Evolutionary conservation across 2,888 invertebrate genomes (phyloP).

Genomic region (Ecliptopera silaceata): DNA sequence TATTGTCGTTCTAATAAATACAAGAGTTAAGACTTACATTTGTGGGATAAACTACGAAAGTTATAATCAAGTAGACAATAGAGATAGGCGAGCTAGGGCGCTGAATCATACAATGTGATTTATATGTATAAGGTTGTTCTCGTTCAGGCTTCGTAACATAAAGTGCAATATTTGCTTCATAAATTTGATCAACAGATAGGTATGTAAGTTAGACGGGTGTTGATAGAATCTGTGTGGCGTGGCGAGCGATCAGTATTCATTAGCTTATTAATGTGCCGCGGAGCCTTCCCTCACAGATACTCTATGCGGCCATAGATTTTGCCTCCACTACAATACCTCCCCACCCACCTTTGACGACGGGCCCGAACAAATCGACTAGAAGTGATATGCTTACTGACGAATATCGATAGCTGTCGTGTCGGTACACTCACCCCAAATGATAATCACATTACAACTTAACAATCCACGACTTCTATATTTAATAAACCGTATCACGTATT

Average conservation of each 20-base stretch:
- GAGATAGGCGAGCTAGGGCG: neutral
- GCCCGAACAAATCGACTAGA: slow-evolving; percentile 71
- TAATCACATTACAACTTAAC: slow-evolving; percentile 34
- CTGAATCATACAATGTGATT: slow-evolving; percentile 20
- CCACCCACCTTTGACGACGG: slow-evolving; percentile 32
- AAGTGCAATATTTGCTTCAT: slow-evolving; percentile 22
- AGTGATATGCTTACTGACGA: slow-evolving; percentile 54
- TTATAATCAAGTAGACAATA: neutral
- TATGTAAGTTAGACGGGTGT: slow-evolving; percentile 35
- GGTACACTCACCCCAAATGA: slow-evolving; percentile 47
- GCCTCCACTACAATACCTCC: slow-evolving; percentile 48
- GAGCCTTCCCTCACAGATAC: slow-evolving; percentile 45
- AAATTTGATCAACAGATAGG: slow-evolving; percentile 26
- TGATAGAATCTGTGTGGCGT: slow-evolving; percentile 40
- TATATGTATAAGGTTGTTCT: slow-evolving; percentile 4
- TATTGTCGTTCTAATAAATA: no score
- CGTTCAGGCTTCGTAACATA: slow-evolving; percentile 16
- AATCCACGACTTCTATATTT: slow-evolving; percentile 30
- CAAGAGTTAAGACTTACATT: neutral
- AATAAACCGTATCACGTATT: slow-evolving; percentile 36
- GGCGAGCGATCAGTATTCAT: slow-evolving; percentile 69
- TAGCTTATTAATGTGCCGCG: slow-evolving; percentile 70
- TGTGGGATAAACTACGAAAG: neutral
- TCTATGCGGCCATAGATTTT: slow-evolving; percentile 58
- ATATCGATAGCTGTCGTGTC: slow-evolving; percentile 64